Evolutionary conservation across 2,113 vertebrate species (phyloP).

Genomic region (Channa argus): DNA sequence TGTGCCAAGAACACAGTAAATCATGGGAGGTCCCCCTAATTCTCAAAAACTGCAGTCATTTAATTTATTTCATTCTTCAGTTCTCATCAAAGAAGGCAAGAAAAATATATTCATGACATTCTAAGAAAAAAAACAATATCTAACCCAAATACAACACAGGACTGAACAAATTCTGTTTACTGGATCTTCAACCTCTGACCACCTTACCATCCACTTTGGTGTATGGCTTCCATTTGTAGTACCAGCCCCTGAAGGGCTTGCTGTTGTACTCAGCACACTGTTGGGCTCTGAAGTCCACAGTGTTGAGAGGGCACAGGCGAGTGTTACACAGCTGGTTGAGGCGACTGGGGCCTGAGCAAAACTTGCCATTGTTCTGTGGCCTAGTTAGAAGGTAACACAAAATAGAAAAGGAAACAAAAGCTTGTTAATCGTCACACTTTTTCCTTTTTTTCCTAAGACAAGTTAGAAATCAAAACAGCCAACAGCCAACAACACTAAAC

Average conservation of each 20-base stretch:
- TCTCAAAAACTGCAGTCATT: background rate
- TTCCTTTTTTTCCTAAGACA: background rate
- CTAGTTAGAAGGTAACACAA: constrained; percentile 70
- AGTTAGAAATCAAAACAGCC: background rate
- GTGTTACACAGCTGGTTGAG: constrained; percentile 91
- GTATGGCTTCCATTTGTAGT: constrained; percentile 98
- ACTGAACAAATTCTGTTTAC: background rate
- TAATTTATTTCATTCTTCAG: background rate
- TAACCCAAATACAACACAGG: background rate
- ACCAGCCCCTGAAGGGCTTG: constrained; percentile 98
- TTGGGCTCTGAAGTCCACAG: constrained; percentile 91
- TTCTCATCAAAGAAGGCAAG: background rate
- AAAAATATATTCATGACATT: constrained; percentile 1
- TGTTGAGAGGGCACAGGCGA: constrained; percentile 81
- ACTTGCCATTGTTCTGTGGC: constrained; percentile 94
- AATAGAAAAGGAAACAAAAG: background rate
- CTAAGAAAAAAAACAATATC: background rate
- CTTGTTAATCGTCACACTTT: background rate
- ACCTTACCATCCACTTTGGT: constrained; percentile 94
- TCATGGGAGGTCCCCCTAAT: constrained; percentile 11
- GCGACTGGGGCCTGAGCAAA: constrained; percentile 90
- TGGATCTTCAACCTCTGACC: background rate
- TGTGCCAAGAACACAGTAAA: constrained; percentile 27
- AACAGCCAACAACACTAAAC: no score
- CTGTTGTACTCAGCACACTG: constrained; percentile 98